Conservation (phyloP, 1,140 invertebrate species). For the Himalopsyche phryganea region DNA sequence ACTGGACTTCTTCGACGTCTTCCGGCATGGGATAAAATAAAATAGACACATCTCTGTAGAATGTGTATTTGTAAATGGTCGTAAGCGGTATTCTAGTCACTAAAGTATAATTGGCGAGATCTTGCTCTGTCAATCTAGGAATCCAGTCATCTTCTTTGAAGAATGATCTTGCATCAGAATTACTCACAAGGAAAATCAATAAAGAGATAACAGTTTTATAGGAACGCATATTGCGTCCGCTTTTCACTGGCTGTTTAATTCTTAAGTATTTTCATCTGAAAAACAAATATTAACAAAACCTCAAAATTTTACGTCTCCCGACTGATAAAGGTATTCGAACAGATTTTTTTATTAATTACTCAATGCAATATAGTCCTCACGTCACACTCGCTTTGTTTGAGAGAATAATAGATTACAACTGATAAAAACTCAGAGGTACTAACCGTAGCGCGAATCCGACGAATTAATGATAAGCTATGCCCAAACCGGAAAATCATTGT, state of each 20-base stretch:
- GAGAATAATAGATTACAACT: no score
- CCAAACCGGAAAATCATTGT: no score
- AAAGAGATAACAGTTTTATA: conserved; percentile 8
- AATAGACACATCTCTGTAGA: conserved; percentile 30
- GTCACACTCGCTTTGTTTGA: no score
- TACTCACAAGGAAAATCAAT: conserved; percentile 2
- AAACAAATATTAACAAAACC: not conserved
- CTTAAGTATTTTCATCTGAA: conserved; percentile 4
- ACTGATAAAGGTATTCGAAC: no score
- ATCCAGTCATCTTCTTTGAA: conserved; percentile 27
- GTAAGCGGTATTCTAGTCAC: conserved; percentile 25
- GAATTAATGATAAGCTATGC: no score
- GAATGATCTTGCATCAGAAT: not conserved
- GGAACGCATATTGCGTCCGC: conserved; percentile 6
- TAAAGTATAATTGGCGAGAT: conserved; percentile 16
- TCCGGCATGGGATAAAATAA: conserved; percentile 30
- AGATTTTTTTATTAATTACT: no score
- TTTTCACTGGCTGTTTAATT: not conserved
- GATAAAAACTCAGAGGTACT: no score
- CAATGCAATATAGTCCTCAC: no score
- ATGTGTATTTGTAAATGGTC: conserved; percentile 24
- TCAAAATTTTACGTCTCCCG: no score
- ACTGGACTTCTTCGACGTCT: conserved; percentile 24
- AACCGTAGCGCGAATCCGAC: no score
- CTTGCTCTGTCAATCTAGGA: conserved; percentile 22